A percentile compares a stretch with the other conserved stretches of the same genome.
phyloP scores from a whole-genome alignment of 2,888 invertebrate genomes.

The Conus canariensis region DNA sequence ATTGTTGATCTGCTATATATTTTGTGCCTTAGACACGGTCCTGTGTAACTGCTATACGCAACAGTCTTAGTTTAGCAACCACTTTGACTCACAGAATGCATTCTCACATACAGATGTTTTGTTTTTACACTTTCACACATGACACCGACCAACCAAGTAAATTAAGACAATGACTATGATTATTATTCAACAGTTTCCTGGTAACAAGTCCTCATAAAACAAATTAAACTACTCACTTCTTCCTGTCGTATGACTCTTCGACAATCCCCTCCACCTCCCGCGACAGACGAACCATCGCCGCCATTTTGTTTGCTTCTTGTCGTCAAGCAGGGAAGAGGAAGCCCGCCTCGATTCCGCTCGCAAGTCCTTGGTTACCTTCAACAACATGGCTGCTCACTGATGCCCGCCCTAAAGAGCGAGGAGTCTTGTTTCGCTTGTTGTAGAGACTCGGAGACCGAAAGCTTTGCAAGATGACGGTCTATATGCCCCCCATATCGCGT shows the following conservation, averaged over 20 bases:
- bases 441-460: background rate
- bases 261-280: conserved; percentile 67
- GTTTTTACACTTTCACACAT: too few species aligned
- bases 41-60: too few species aligned
- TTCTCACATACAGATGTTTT: too few species aligned
- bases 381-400: conserved; percentile 48
- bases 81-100: too few species aligned
- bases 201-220: too few species aligned
- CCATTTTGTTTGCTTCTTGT: conserved; percentile 73
- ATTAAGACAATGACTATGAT: too few species aligned
- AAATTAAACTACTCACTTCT: conserved; percentile 62
- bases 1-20: too few species aligned
- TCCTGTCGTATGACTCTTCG: conserved; percentile 64
- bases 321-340: conserved; percentile 53
- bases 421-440: background rate
- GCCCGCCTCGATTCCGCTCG: conserved; percentile 46
- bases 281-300: conserved; percentile 73
- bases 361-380: conserved; percentile 44
- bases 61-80: too few species aligned
- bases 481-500: conserved; percentile 69
- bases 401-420: background rate
- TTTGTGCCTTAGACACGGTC: too few species aligned
- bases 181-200: too few species aligned
- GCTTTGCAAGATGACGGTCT: conserved; percentile 62
- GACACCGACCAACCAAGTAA: too few species aligned